phyloP scores from a whole-genome alignment of 1,140 invertebrate species.

The Meloidogyne exigua region DNA sequence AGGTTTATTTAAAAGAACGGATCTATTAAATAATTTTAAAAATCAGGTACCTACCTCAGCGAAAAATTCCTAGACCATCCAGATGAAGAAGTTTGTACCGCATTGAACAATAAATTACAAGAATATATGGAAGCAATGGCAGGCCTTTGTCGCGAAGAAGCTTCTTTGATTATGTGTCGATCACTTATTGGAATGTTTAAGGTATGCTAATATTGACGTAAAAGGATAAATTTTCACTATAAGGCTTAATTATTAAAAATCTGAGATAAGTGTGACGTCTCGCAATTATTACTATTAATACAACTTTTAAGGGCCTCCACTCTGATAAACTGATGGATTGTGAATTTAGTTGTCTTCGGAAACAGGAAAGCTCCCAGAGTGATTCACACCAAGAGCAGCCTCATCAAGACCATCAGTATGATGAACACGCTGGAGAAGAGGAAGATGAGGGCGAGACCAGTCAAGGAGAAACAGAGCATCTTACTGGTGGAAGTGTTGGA shows the following conservation, averaged over 20 bases:
- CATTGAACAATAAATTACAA: constrained; percentile 54
- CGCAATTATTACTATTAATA: not conserved
- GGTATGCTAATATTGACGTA: constrained; percentile 15
- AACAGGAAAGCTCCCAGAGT: constrained; percentile 19
- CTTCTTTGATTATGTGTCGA: constrained; percentile 58
- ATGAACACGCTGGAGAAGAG: constrained; percentile 9
- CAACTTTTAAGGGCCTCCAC: not conserved
- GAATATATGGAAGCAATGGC: constrained; percentile 57
- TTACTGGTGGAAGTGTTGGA: constrained; percentile 5
- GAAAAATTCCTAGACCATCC: constrained; percentile 61
- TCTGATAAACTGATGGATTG: constrained; percentile 38
- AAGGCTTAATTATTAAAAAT: no score
- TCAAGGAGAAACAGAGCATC: constrained; percentile 9
- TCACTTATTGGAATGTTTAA: constrained; percentile 51
- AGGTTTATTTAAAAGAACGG: constrained; percentile 24
- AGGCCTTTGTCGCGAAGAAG: constrained; percentile 59
- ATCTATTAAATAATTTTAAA: not conserved
- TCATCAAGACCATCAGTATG: constrained; percentile 13
- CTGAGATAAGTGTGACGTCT: no score
- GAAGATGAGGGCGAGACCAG: constrained; percentile 24
- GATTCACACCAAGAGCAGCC: constrained; percentile 13
- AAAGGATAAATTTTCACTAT: no score
- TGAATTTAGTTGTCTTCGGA: constrained; percentile 49
- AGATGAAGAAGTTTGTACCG: constrained; percentile 58
- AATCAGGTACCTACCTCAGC: constrained; percentile 57